These are phyloP conservation scores for Diplogasteroides magnus DNA, from an alignment of 1,140 invertebrate species.

Conservation along the genomic window DNA sequence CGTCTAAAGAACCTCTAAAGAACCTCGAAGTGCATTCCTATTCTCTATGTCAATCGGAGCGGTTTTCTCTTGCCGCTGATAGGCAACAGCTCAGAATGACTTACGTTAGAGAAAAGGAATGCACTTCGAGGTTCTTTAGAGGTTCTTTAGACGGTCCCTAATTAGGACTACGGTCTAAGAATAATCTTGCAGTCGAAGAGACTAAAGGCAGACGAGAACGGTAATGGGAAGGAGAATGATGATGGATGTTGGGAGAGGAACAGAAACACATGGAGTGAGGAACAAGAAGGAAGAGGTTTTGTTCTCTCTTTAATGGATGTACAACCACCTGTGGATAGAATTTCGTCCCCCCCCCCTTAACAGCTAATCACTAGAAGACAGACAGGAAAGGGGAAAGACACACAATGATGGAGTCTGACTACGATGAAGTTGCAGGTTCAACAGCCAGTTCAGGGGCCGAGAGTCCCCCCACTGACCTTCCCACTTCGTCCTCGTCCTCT, in stretches of 20 bases:
- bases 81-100: no score
- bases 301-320: neutral
- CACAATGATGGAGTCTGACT: neutral
- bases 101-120: no score
- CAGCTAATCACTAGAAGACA: no score
- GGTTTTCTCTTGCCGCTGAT: no score
- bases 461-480: slow-evolving; percentile 28
- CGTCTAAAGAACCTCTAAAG: no score
- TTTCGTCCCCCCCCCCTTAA: no score
- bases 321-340: neutral
- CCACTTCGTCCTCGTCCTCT: slow-evolving; percentile 28
- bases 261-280: neutral
- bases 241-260: neutral
- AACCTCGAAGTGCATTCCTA: no score
- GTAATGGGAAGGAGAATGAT: neutral
- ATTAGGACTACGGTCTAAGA: no score
- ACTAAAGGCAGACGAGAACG: neutral
- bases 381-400: no score
- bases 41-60: no score
- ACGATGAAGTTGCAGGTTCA: slow-evolving; percentile 18
- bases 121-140: no score
- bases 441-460: slow-evolving; percentile 22
- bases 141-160: no score
- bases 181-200: neutral
- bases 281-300: neutral